Percentiles rank a stretch among this genome's conserved stretches.
Evolutionary conservation across 2,888 invertebrate genomes (phyloP).

Genomic region (Thecophora atra): DNA sequence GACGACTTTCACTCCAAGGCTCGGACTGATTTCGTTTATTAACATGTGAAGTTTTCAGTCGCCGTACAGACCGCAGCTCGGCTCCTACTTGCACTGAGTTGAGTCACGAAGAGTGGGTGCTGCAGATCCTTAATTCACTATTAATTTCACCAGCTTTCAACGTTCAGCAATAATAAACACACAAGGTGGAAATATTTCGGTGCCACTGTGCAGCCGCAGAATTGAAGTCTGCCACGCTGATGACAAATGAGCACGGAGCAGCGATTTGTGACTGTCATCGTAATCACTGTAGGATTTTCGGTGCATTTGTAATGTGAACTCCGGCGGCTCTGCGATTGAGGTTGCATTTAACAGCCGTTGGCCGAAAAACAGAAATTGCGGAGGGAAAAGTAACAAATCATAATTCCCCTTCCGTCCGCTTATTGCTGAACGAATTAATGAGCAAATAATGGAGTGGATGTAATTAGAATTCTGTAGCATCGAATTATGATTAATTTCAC

Average conservation of each 20-base stretch:
- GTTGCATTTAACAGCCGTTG: background rate
- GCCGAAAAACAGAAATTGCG: background rate
- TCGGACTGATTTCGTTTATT: constrained; percentile 3
- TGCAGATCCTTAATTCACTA: background rate
- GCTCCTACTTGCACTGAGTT: background rate
- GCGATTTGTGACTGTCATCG: constrained; percentile 24
- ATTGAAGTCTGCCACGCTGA: background rate
- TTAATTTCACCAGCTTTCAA: too few species aligned
- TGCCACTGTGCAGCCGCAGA: background rate
- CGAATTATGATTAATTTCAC: too few species aligned
- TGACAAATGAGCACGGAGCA: constrained; percentile 29
- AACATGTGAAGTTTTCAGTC: constrained; percentile 4
- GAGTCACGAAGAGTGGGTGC: background rate
- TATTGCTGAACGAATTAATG: too few species aligned
- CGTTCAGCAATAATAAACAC: too few species aligned
- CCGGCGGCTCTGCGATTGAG: background rate
- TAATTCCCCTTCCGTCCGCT: too few species aligned
- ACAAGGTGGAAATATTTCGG: too few species aligned
- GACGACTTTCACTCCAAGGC: constrained; percentile 15
- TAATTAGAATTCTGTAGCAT: too few species aligned
- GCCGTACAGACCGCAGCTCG: background rate
- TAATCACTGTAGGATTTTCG: constrained; percentile 23
- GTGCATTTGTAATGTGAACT: constrained; percentile 16
- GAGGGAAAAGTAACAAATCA: too few species aligned
- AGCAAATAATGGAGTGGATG: too few species aligned